A percentile compares a stretch with the other conserved stretches of the same genome.
phyloP scores from a whole-genome alignment of 2,797 vertebrate genomes.

The Anguilla megastoma region DNA sequence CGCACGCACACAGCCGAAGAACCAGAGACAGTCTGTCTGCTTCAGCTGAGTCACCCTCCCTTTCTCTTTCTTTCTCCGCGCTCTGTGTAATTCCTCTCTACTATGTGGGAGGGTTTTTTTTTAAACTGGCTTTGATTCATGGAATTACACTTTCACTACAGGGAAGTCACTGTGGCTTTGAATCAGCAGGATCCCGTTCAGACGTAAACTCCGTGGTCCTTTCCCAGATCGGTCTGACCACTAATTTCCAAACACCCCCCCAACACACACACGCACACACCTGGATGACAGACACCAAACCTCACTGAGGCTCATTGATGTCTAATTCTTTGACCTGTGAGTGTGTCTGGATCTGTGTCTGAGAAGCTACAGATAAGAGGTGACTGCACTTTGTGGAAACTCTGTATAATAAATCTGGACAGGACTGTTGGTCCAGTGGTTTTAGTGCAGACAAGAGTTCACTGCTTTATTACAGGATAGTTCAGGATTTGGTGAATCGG shows the following conservation, averaged over 20 bases:
- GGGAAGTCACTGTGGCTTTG: neutral
- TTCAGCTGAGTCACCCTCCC: neutral
- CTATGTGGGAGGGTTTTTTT: neutral
- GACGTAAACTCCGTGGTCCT: neutral
- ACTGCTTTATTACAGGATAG: neutral
- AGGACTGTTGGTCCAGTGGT: neutral
- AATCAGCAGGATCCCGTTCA: slow-evolving; percentile 10
- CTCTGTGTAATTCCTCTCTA: neutral
- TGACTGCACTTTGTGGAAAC: neutral
- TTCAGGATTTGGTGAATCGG: neutral
- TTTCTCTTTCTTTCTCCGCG: neutral
- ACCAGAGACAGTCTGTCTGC: neutral
- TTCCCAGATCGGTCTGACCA: neutral
- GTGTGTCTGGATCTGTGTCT: neutral
- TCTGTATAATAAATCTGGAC: neutral
- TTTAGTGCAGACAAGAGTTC: neutral
- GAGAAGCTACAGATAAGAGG: neutral
- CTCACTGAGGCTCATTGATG: neutral
- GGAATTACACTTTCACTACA: neutral
- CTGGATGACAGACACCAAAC: neutral
- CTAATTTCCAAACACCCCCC: neutral
- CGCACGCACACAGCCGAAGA: neutral
- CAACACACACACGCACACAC: neutral
- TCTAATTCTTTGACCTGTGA: neutral
- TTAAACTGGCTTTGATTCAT: neutral